phyloP scores from a whole-genome alignment of 2,113 vertebrate genomes.

The Chionomys nivalis region DNA sequence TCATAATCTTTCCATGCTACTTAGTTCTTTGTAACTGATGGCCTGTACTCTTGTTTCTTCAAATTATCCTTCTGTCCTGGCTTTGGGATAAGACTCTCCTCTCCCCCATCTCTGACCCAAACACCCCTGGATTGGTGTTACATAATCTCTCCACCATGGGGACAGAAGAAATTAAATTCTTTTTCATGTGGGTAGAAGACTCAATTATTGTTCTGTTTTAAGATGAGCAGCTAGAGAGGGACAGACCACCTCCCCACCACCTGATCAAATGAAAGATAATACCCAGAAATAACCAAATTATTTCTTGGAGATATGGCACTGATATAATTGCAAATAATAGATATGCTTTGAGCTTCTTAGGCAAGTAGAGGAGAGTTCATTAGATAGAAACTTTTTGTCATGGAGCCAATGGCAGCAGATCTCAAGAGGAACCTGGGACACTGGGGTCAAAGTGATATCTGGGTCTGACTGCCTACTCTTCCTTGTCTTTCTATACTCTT shows the following conservation, averaged over 20 bases:
- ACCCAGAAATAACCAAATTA: not conserved
- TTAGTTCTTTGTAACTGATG: not conserved
- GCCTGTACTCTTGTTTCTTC: not conserved
- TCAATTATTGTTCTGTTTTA: conserved; percentile 15
- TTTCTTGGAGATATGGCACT: not conserved
- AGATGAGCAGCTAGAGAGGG: not conserved
- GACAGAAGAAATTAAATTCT: not conserved
- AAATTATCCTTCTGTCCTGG: not conserved
- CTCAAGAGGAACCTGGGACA: not conserved
- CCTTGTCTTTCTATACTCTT: not conserved
- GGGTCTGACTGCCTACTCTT: not conserved
- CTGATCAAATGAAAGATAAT: conserved; percentile 1
- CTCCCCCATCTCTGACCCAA: not conserved
- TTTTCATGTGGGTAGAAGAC: not conserved
- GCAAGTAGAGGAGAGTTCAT: not conserved
- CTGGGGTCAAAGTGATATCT: not conserved
- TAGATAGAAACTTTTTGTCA: not conserved
- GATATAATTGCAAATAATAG: not conserved
- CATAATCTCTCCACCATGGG: not conserved
- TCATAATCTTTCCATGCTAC: not conserved
- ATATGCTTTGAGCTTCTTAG: not conserved
- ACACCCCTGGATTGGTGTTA: not conserved
- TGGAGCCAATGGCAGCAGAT: not conserved
- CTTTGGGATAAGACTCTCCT: not conserved
- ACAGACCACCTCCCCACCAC: not conserved